phyloP scores from a whole-genome alignment of 2,113 vertebrate genomes.

The Protomyctophum bolini region DNA sequence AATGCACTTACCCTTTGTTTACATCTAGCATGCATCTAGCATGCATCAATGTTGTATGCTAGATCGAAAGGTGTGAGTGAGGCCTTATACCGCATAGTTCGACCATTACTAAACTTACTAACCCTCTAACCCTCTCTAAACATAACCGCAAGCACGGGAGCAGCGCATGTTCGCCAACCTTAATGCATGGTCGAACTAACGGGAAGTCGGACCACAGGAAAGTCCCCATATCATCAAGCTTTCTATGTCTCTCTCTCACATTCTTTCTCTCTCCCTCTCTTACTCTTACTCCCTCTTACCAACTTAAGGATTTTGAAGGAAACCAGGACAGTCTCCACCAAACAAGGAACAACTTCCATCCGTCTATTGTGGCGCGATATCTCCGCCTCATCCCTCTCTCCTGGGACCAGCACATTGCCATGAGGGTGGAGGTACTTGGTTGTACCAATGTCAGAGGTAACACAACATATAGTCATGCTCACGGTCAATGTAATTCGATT shows the following conservation, averaged over 20 bases:
- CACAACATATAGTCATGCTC: not conserved
- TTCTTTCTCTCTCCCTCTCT: not conserved
- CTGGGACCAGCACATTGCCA: conserved; percentile 80
- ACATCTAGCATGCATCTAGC: too few relatives aligned
- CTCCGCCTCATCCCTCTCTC: conserved; percentile 80
- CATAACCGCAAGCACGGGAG: too few relatives aligned
- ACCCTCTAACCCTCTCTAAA: too few relatives aligned
- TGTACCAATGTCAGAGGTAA: conserved; percentile 76
- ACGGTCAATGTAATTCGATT: not conserved
- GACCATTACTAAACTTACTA: too few relatives aligned
- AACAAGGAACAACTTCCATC: conserved; percentile 83
- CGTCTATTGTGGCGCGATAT: conserved; percentile 79
- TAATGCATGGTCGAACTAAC: too few relatives aligned
- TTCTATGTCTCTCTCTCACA: not conserved
- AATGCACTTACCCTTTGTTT: too few relatives aligned
- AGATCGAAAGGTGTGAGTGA: too few relatives aligned
- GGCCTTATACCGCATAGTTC: too few relatives aligned
- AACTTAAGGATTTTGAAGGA: conserved; percentile 81
- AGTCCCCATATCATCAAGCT: not conserved
- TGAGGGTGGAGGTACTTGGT: conserved; percentile 83
- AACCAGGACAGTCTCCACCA: conserved; percentile 78
- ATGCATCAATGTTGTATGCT: too few relatives aligned
- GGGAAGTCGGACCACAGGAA: too few relatives aligned
- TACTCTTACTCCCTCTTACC: not conserved
- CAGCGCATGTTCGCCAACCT: too few relatives aligned